Conservation (phyloP, 2,797 vertebrate species). For the Tarsius wallacei region DNA sequence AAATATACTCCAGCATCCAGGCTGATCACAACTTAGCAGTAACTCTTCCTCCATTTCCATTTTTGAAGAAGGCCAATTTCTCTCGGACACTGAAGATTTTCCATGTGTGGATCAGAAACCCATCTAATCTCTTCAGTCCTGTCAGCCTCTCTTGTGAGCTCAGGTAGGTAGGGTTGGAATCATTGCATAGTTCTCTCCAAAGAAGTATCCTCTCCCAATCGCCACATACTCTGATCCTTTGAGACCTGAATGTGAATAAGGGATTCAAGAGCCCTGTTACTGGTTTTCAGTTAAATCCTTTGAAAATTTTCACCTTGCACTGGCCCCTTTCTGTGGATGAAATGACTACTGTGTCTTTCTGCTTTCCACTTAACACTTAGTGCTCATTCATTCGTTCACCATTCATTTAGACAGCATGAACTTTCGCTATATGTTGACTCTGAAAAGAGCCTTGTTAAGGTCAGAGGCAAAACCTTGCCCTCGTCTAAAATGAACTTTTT, state of each 20-base stretch:
- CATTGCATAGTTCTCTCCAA: background rate
- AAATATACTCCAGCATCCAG: background rate
- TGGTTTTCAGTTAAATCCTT: background rate
- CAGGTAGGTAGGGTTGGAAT: background rate
- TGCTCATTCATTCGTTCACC: background rate
- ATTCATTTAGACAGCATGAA: background rate
- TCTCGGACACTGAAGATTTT: background rate
- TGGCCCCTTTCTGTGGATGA: background rate
- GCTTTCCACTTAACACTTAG: background rate
- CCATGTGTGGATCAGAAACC: background rate
- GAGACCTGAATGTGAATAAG: background rate
- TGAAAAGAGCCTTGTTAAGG: background rate
- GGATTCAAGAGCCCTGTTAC: background rate
- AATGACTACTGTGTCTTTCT: background rate
- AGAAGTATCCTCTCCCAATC: background rate
- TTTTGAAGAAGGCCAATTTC: background rate
- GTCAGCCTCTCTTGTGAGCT: background rate
- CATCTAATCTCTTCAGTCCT: fast-evolving
- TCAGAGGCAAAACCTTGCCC: background rate
- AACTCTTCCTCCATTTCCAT: background rate
- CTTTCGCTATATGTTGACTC: background rate
- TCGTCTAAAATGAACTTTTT: background rate
- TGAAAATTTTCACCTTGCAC: background rate
- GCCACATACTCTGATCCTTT: background rate
- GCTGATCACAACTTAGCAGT: background rate